Base-by-base conservation (phyloP, 1,140 invertebrate genomes). In the Drosophila aff. region DNA sequence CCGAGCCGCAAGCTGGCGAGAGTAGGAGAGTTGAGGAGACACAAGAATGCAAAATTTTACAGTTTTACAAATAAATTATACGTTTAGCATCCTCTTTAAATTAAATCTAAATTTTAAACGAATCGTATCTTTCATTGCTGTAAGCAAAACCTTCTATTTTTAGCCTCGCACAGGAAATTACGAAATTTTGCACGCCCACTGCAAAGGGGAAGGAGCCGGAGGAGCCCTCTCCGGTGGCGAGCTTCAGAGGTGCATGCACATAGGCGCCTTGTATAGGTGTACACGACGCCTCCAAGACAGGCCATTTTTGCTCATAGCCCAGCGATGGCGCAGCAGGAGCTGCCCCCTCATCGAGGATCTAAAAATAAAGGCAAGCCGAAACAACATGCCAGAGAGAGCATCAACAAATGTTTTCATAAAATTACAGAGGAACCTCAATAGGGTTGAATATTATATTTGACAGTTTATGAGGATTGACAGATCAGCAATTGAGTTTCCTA, bases 1-100 rank as follows among this genome's bases (percentile, higher is more conserved):
- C 47, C 47, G 66, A 79, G 72, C 63, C 81, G 52, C 52, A 23
- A 26, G 31, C 49, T 73, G 82, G 85, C 81, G 84, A 57, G 50
- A 55, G 67, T 28, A 57, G 81, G 81, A 84, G 67, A 86, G 62
- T 87, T 66, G 53, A 86, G 75, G 65, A 81, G 62, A 87, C 77
- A 64, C 62, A 89, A 89, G 69, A 63, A 81, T 83, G 66, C 84
- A 53, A 87, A 87, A 87, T 87, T 87, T 79, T 84, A 87, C 74
- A 87, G 81, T 84, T 66, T 81, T 80, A 75, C 73, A 84, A 79
- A 72, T 79, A 76, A 86, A 82, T 79, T 73, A 74, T 73, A 72
- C 46, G 84, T 78, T 63, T 87, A 87, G 85, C 62, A 84, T 90
- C 84, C 85, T 84, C 75, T 81, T 84, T 73, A 80, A 84, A 84